Conservation (phyloP, 2,797 vertebrate species). For the Apogon hyalosoma region DNA sequence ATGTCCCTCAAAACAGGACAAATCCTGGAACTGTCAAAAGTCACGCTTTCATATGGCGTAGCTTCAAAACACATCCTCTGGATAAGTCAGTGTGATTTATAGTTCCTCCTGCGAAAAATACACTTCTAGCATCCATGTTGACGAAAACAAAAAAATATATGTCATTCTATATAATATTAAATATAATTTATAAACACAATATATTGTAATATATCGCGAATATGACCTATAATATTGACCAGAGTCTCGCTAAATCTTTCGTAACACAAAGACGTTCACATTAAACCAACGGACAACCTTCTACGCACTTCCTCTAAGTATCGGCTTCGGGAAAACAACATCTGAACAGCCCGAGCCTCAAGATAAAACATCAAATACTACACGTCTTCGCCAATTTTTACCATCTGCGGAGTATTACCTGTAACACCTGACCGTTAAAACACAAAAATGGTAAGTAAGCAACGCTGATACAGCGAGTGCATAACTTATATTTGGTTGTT, state of each 20-base stretch:
- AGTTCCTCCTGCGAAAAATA: slow-evolving; percentile 13
- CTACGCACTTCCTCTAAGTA: slow-evolving; percentile 75
- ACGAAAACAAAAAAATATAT: fast-evolving
- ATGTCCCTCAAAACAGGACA: background rate
- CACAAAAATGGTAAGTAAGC: slow-evolving; percentile 79
- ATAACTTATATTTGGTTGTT: background rate
- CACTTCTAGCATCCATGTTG: fast-evolving
- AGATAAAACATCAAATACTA: slow-evolving; percentile 36
- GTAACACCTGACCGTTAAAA: slow-evolving; percentile 24
- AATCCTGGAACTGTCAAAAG: slow-evolving; percentile 11
- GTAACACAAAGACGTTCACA: background rate
- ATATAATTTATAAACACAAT: background rate
- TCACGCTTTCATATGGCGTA: slow-evolving; percentile 39
- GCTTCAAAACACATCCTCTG: slow-evolving; percentile 53
- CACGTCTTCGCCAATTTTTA: background rate
- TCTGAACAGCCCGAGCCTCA: slow-evolving; percentile 62
- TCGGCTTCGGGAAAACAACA: slow-evolving; percentile 79
- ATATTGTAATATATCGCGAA: background rate
- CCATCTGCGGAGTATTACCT: background rate
- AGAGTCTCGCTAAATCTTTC: background rate
- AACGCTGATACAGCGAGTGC: fast-evolving
- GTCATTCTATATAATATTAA: too few species aligned
- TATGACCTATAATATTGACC: background rate
- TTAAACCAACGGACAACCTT: slow-evolving; percentile 16
- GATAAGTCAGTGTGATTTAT: background rate